phyloP scores from a whole-genome alignment of 2,888 invertebrate genomes.

The Diarsia rubi region DNA sequence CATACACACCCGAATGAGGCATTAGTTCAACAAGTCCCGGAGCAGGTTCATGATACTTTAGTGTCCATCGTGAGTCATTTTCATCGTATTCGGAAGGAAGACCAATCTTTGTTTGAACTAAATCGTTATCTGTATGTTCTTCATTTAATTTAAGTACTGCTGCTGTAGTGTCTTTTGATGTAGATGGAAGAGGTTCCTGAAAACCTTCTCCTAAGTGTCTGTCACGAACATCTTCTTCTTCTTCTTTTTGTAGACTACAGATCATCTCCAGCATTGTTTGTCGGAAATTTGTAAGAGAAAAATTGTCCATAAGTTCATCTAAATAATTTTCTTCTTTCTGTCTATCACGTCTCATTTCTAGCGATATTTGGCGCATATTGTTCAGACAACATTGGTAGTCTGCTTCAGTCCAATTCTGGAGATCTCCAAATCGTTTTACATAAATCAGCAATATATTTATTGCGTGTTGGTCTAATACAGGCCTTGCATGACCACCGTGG shows the following conservation, averaged over 20 bases:
- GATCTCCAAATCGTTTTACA: background rate
- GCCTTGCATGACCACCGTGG: background rate
- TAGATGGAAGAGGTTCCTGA: background rate
- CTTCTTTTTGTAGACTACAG: background rate
- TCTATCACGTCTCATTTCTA: conserved; percentile 8
- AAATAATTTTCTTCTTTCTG: background rate
- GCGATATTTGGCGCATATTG: conserved; percentile 1
- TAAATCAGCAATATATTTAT: background rate
- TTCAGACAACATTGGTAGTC: conserved; percentile 17
- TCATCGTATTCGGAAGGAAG: conserved; percentile 10
- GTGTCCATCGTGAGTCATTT: conserved; percentile 28
- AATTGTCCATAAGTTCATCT: background rate
- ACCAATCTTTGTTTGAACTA: background rate
- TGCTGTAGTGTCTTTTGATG: too few relatives aligned
- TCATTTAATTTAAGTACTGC: too few relatives aligned
- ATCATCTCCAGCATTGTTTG: background rate
- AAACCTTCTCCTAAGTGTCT: background rate
- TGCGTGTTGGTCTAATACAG: conserved; percentile 13
- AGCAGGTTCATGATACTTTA: conserved; percentile 5
- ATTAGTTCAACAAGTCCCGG: conserved; percentile 21
- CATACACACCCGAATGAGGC: conserved; percentile 1
- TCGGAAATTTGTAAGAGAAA: background rate
- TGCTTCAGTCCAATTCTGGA: background rate
- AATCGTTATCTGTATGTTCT: too few relatives aligned
- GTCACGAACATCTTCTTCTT: background rate